phyloP scores from a whole-genome alignment of 2,113 vertebrate genomes.

The Tonatia bakeri region DNA sequence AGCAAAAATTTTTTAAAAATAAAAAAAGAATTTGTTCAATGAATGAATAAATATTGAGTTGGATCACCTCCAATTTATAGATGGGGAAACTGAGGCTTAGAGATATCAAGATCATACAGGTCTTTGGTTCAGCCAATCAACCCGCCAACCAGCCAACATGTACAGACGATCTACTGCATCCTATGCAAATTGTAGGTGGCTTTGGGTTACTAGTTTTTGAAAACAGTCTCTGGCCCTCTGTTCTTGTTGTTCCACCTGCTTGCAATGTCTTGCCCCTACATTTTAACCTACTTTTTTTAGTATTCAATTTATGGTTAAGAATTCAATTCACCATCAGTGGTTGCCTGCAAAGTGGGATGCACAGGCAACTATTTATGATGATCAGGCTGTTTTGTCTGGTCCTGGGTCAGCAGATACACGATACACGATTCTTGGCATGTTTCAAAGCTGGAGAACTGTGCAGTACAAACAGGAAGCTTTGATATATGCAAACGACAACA shows the following conservation, averaged over 20 bases:
- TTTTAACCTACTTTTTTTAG: slow-evolving; percentile 38
- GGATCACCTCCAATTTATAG: neutral
- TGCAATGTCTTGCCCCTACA: neutral
- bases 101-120: neutral
- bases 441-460: slow-evolving; percentile 22
- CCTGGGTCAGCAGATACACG: neutral
- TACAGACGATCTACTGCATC: neutral
- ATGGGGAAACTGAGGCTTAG: slow-evolving; percentile 4
- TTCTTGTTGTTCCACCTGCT: neutral
- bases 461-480: neutral
- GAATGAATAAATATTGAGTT: neutral
- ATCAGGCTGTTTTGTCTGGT: neutral
- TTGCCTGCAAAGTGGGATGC: slow-evolving; percentile 22
- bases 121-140: neutral
- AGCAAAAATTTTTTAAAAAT: too few species aligned
- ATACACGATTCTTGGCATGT: neutral
- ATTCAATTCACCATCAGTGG: slow-evolving; percentile 9
- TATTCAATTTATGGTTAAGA: slow-evolving; percentile 35
- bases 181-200: neutral
- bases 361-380: slow-evolving; percentile 2
- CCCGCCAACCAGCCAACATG: neutral
- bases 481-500: neutral
- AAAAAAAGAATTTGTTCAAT: neutral
- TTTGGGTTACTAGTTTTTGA: neutral
- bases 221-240: neutral